These are phyloP conservation scores for Eugnorisma glareosa DNA, from an alignment of 2,888 invertebrate genomes.

Conservation along the genomic window DNA sequence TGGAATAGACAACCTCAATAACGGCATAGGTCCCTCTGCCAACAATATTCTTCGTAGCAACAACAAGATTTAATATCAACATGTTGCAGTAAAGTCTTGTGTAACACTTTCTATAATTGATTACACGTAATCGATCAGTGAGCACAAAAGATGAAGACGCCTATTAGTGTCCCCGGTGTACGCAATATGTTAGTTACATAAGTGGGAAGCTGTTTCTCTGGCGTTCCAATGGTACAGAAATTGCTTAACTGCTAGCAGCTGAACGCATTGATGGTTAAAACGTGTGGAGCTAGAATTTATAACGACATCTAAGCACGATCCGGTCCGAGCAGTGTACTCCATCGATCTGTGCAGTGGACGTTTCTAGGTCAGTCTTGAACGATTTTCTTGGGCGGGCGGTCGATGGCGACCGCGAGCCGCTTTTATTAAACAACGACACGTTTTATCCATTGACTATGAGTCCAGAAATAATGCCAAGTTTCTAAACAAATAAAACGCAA, in stretches of 20 bases:
- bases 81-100: conserved; percentile 55
- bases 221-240: conserved; percentile 62
- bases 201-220: conserved; percentile 63
- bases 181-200: conserved; percentile 69
- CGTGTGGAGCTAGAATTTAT: conserved; percentile 65
- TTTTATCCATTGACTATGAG: conserved; percentile 64
- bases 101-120: conserved; percentile 70
- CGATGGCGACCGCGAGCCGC: conserved; percentile 39
- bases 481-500: conserved; percentile 71
- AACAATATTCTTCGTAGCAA: conserved; percentile 30
- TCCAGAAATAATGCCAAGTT: conserved; percentile 69
- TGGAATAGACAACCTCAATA: conserved; percentile 10
- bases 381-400: conserved; percentile 73
- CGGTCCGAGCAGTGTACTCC: conserved; percentile 64
- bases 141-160: conserved; percentile 68
- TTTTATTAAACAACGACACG: conserved; percentile 62
- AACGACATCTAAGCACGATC: conserved; percentile 71
- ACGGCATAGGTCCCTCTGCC: conserved; percentile 9
- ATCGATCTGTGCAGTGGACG: conserved; percentile 78
- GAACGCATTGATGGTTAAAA: conserved; percentile 68
- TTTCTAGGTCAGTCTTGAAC: conserved; percentile 81
- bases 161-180: conserved; percentile 66
- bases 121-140: conserved; percentile 70
- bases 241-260: conserved; percentile 67
- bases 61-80: conserved; percentile 37